These are phyloP conservation scores for Otus sunia DNA, from an alignment of 2,113 vertebrate genomes.

Conservation along the genomic window DNA sequence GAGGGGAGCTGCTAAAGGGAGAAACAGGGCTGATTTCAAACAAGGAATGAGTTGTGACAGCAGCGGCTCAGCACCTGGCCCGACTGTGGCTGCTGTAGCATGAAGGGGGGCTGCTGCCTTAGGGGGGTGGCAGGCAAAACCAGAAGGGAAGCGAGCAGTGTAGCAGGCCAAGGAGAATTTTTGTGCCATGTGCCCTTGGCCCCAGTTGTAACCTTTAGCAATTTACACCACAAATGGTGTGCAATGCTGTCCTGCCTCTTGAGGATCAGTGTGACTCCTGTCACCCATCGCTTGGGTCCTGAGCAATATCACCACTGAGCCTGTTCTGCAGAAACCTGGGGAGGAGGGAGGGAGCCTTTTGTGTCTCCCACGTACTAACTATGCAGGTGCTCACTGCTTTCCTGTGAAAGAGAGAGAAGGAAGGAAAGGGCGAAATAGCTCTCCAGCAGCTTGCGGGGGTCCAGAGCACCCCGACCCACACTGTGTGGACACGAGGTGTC, in stretches of 20 bases:
- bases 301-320: constrained; percentile 11
- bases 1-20: background rate
- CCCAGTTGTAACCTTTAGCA: background rate
- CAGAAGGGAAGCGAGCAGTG: background rate
- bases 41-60: fast-evolving
- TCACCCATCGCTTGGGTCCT: background rate
- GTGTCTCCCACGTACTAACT: background rate
- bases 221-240: background rate
- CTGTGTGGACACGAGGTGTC: constrained; percentile 67
- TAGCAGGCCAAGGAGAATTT: background rate
- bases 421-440: background rate
- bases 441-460: background rate
- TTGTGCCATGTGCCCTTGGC: background rate
- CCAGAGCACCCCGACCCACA: constrained; percentile 29
- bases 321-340: background rate
- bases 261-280: background rate
- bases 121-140: background rate
- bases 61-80: background rate
- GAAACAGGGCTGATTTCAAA: background rate
- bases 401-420: background rate
- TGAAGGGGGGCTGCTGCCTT: background rate
- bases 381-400: constrained; percentile 47
- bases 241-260: background rate
- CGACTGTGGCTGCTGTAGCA: background rate
- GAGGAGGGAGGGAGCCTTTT: background rate